Conservation (phyloP, 2,888 invertebrate species). For the Diarsia brunnea region DNA sequence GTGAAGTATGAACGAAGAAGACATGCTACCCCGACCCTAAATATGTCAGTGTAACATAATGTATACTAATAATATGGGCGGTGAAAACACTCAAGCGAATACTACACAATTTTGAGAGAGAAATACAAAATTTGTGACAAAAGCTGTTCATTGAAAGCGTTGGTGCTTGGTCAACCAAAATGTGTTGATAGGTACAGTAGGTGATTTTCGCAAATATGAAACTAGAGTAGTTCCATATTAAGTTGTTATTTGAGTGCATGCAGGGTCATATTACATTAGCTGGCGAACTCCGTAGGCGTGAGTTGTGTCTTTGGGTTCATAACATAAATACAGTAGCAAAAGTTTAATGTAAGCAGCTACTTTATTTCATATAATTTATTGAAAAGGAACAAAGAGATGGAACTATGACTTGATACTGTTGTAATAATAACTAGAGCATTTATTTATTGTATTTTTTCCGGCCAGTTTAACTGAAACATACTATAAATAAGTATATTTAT, state of each 20-base stretch:
- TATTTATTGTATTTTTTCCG: neutral
- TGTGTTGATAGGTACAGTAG: neutral
- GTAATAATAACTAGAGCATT: neutral
- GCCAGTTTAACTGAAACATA: no score
- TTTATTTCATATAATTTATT: no score
- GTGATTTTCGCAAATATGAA: constrained; percentile 6
- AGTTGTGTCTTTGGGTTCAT: no score
- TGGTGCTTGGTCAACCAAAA: constrained; percentile 23
- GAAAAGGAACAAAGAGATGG: no score
- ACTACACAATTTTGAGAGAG: neutral
- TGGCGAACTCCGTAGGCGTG: neutral
- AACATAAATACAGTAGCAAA: no score
- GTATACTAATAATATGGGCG: neutral
- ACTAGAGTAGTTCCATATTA: neutral
- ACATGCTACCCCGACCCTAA: no score
- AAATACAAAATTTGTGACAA: neutral
- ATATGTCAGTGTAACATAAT: neutral
- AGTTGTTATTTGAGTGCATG: neutral
- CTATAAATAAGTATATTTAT: neutral
- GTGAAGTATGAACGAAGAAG: no score
- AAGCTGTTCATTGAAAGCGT: constrained; percentile 1
- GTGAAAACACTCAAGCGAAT: neutral
- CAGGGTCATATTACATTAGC: neutral
- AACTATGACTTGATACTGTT: neutral
- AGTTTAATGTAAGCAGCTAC: no score